These are phyloP conservation scores for Centropus unirufus DNA, from an alignment of 2,113 vertebrate species.

Conservation along the genomic window DNA sequence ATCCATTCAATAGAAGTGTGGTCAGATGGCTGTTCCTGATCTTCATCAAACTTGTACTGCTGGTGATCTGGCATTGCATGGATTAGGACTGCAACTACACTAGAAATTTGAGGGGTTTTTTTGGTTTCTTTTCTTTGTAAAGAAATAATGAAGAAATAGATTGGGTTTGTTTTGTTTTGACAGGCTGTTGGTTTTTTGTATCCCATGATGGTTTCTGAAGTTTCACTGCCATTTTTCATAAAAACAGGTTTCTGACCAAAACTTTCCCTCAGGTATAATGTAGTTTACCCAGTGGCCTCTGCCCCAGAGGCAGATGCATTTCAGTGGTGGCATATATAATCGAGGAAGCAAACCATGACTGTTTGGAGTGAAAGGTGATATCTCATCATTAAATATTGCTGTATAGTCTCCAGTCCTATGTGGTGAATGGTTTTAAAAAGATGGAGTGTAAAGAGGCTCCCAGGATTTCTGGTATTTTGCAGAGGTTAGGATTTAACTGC, in stretches of 20 bases:
- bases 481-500: not conserved
- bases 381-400: not conserved
- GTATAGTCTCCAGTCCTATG: not conserved
- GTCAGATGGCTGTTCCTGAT: not conserved
- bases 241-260: constrained; percentile 32
- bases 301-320: not conserved
- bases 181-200: not conserved
- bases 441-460: not conserved
- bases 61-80: not conserved
- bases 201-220: not conserved
- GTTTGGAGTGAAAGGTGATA: constrained; percentile 18
- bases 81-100: not conserved
- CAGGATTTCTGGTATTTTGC: not conserved
- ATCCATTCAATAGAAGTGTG: not conserved
- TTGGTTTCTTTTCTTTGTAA: not conserved
- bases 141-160: not conserved
- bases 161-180: not conserved
- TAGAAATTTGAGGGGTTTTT: not conserved
- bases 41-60: not conserved
- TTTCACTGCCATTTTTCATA: not conserved
- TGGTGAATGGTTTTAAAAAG: not conserved
- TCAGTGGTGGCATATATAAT: not conserved
- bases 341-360: not conserved
- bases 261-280: not conserved
- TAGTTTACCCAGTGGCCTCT: not conserved